These are phyloP conservation scores for Exephanes ischioxanthus DNA, from an alignment of 2,888 invertebrate species.

Conservation along the genomic window DNA sequence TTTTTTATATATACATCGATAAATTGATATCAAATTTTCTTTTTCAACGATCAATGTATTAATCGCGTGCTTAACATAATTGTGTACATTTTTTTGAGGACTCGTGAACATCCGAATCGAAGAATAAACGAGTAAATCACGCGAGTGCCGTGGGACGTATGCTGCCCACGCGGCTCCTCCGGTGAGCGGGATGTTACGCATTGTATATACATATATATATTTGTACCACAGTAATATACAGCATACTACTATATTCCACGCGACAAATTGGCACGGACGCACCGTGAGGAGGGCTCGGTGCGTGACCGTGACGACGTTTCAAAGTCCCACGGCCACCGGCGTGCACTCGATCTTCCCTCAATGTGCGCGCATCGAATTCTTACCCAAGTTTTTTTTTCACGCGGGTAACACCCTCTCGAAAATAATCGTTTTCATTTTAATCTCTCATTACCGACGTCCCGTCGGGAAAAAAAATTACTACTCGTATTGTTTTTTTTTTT, in stretches of 20 bases:
- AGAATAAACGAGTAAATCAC: conserved; percentile 65
- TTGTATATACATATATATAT: conserved; percentile 20
- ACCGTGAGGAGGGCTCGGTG: conserved; percentile 62
- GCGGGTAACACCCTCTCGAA: too few relatives aligned
- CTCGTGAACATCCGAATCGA: conserved; percentile 57
- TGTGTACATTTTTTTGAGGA: conserved; percentile 15
- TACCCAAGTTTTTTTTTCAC: conserved; percentile 49
- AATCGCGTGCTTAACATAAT: neutral
- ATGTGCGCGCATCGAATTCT: conserved; percentile 51
- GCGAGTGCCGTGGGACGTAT: conserved; percentile 64
- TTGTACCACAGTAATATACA: neutral
- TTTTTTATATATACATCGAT: neutral
- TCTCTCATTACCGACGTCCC: too few relatives aligned
- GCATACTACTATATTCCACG: conserved; percentile 58
- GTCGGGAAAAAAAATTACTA: conserved; percentile 1
- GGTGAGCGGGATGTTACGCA: conserved; percentile 43
- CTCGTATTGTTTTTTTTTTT: neutral
- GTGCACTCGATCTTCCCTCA: conserved; percentile 65
- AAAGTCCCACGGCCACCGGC: conserved; percentile 71
- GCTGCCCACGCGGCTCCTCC: conserved; percentile 63
- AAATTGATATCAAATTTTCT: neutral
- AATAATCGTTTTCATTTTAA: too few relatives aligned
- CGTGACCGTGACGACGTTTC: conserved; percentile 71
- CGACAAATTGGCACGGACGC: conserved; percentile 70
- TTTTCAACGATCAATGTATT: neutral